Percentiles rank a stretch among this genome's conserved stretches.
Conservation (phyloP, 2,888 invertebrate species). For the Ophion slaviceki region DNA sequence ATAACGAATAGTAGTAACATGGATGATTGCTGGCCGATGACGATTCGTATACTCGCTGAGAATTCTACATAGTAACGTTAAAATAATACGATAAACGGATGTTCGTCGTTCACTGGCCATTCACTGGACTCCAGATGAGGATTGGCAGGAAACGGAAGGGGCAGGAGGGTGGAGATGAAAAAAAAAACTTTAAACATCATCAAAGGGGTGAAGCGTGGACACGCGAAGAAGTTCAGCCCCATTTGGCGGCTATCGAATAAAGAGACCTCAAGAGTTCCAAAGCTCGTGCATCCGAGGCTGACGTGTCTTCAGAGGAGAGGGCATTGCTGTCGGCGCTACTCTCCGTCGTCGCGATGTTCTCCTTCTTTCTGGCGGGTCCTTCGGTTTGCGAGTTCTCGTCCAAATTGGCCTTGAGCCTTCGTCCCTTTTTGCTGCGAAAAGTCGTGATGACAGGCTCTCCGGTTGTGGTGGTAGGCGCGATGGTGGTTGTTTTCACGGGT, state of each 20-base stretch:
- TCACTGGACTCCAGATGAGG: background rate
- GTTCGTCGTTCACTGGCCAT: background rate
- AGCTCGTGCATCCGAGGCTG: constrained; percentile 90
- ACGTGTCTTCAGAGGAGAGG: constrained; percentile 79
- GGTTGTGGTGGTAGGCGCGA: constrained; percentile 68
- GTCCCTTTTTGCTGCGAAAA: constrained; percentile 77
- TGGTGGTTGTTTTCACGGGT: constrained; percentile 65
- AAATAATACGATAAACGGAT: background rate
- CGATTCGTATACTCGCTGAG: constrained; percentile 32
- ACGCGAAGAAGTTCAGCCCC: constrained; percentile 85
- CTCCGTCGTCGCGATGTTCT: constrained; percentile 80
- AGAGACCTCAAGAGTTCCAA: constrained; percentile 92
- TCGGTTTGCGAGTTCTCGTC: constrained; percentile 77
- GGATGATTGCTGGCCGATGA: constrained; percentile 65
- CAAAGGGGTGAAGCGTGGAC: constrained; percentile 44
- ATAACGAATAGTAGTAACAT: constrained; percentile 63
- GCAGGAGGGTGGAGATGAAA: background rate
- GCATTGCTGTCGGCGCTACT: constrained; percentile 74
- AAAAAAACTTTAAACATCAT: background rate
- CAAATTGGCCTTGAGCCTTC: constrained; percentile 77
- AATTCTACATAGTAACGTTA: constrained; percentile 14
- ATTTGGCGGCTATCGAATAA: constrained; percentile 93
- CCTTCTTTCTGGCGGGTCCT: constrained; percentile 75
- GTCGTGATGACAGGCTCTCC: constrained; percentile 76
- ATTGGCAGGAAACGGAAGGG: background rate